Evolutionary conservation across 2,113 vertebrate species (phyloP).

Genomic region (Dicaeum eximium): DNA sequence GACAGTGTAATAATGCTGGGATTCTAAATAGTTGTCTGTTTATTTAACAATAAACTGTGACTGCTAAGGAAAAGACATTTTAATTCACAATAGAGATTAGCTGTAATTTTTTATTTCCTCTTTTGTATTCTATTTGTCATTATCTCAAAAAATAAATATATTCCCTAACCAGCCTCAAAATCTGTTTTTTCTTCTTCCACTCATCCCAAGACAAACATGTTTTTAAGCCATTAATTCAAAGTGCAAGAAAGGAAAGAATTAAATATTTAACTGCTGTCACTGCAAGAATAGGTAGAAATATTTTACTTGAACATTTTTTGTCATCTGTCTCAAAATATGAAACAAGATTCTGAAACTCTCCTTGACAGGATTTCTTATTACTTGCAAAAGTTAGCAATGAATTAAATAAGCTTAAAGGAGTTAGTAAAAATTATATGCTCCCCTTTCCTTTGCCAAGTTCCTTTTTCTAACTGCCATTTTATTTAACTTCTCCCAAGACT

Average conservation of each 20-base stretch:
- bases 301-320: not conserved
- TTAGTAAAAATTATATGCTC: not conserved
- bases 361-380: not conserved
- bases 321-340: not conserved
- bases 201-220: not conserved
- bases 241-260: not conserved
- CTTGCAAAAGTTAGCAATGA: not conserved
- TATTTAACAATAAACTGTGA: not conserved
- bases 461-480: not conserved
- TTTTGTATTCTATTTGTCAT: not conserved
- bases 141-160: not conserved
- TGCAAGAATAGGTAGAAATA: not conserved
- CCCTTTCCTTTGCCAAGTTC: not conserved
- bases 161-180: not conserved
- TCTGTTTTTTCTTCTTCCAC: not conserved
- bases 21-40: not conserved
- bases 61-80: not conserved
- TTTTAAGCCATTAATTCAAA: not conserved
- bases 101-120: not conserved
- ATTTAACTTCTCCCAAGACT: not conserved
- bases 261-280: not conserved
- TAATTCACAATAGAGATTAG: not conserved
- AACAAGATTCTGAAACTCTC: not conserved
- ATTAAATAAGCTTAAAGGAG: not conserved
- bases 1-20: not conserved